Evolutionary conservation across 2,797 vertebrate species (phyloP).

Genomic region (Lithobates sylvaticus): DNA sequence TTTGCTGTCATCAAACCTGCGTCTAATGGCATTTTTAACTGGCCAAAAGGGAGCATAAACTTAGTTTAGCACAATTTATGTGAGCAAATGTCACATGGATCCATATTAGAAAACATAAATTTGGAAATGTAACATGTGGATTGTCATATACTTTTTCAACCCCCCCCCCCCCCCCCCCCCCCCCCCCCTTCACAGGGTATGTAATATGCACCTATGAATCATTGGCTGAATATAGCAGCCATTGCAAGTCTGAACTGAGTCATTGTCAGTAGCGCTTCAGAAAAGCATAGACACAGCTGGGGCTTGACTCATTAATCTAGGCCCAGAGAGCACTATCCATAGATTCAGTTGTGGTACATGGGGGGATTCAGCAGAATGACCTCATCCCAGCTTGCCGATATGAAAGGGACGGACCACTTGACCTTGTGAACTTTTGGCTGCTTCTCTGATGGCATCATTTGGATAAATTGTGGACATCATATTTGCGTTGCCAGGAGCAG

Average conservation of each 20-base stretch:
- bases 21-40: too few relatives aligned
- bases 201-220: not conserved
- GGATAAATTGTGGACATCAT: constrained; percentile 19
- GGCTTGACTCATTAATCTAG: constrained; percentile 3
- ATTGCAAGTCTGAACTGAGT: not conserved
- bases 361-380: constrained; percentile 28
- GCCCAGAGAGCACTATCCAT: not conserved
- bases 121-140: not conserved
- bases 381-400: constrained; percentile 30
- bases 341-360: constrained; percentile 10
- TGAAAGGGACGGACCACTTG: constrained; percentile 40
- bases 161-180: too few relatives aligned
- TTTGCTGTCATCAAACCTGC: too few relatives aligned
- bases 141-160: not conserved
- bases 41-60: too few relatives aligned
- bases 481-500: constrained; percentile 36
- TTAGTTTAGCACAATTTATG: too few relatives aligned
- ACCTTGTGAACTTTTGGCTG: constrained; percentile 34
- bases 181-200: not conserved
- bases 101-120: not conserved
- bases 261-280: not conserved
- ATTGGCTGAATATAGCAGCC: not conserved
- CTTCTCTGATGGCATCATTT: constrained; percentile 23
- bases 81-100: too few relatives aligned
- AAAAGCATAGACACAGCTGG: not conserved